These are phyloP conservation scores for Trinectes maculatus DNA, from an alignment of 2,113 vertebrate species.

Conservation along the genomic window DNA sequence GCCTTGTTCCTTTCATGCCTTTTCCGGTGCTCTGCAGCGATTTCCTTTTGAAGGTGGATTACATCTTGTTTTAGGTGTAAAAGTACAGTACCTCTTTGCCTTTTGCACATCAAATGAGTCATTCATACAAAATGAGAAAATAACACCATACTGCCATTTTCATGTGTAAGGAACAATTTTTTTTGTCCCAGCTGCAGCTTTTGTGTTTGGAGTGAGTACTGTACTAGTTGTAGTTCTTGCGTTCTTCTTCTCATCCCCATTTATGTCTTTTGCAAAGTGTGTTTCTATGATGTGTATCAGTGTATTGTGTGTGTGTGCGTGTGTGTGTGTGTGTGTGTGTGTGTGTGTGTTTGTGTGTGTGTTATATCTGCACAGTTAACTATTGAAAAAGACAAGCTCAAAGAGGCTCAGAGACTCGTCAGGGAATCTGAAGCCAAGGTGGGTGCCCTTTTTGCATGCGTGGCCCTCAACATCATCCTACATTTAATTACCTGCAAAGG, in stretches of 20 bases:
- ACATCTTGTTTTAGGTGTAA: constrained; percentile 72
- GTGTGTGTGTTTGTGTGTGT: constrained; percentile 48
- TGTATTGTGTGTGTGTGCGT: constrained; percentile 49
- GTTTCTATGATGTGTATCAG: constrained; percentile 32
- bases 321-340: constrained; percentile 53
- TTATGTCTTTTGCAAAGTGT: constrained; percentile 51
- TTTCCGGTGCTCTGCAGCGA: constrained; percentile 46
- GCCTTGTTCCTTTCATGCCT: constrained; percentile 62
- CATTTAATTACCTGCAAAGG: constrained; percentile 39
- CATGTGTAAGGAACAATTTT: constrained; percentile 30
- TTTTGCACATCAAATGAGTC: constrained; percentile 63
- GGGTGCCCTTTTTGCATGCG: constrained; percentile 73
- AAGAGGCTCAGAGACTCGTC: constrained; percentile 81
- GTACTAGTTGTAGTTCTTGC: constrained; percentile 51
- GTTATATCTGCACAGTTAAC: constrained; percentile 78
- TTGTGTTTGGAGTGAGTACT: constrained; percentile 42
- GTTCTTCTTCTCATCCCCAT: constrained; percentile 53
- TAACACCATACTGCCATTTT: constrained; percentile 38
- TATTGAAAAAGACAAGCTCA: constrained; percentile 81
- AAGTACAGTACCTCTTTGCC: constrained; percentile 59
- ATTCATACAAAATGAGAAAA: constrained; percentile 56
- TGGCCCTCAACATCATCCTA: constrained; percentile 23
- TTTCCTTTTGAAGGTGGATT: constrained; percentile 70
- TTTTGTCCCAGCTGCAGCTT: constrained; percentile 23
- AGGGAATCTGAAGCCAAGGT: constrained; percentile 82